Base-by-base conservation (phyloP, 2,113 vertebrate genomes). In the Lophura nycthemera region DNA sequence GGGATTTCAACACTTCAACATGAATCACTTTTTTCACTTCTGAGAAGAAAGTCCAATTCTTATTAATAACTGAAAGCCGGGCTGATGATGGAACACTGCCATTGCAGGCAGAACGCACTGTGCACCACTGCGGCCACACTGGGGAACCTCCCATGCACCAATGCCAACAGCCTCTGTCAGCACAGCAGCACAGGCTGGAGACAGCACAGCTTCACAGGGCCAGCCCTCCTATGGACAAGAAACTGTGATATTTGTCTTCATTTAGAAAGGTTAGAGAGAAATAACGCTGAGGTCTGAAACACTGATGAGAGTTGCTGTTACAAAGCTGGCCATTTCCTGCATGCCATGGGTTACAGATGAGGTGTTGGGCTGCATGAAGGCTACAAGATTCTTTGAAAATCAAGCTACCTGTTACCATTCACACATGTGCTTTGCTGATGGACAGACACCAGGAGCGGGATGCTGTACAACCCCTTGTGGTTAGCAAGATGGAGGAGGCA, bases 321-420 rank as follows among this genome's bases (percentile, higher is more conserved):
- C 12, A 69, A 52, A 86, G 54, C 12, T 57, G 45, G 34, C 16
- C 4, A 5, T 16, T 78, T 48, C 4, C 50, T 45, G 0, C 6
- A 17, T 52, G 72, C 43, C n/a, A 43, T 21, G 66, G 29, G 52
- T 27, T 29, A 54, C 52, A 54, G 25, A 14, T 14, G 29, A 54
- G 52, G 27, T 29, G 25, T 9, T 16, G 14, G 27, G 25, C 52
- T 54, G 27, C n/a, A 52, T 24, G 70, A 77, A 83, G 76, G 10
- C 7, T 38, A 47, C 22, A 5, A 30, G 11, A n/a, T 57, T 61
- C 32, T 83, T 92, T 66, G 16, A 22, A 69, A 65, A 52, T 43
- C 43, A 30, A 56, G 42, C 20, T n/a, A 25, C 17, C 18, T 0
- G 0, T 56, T 40, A 6, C 13, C n/a, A 3, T n/a, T 43, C 42